Percentiles rank a stretch among this genome's conserved stretches.
Evolutionary conservation across 2,888 invertebrate species (phyloP).

Genomic region (Polymixis lichenea): DNA sequence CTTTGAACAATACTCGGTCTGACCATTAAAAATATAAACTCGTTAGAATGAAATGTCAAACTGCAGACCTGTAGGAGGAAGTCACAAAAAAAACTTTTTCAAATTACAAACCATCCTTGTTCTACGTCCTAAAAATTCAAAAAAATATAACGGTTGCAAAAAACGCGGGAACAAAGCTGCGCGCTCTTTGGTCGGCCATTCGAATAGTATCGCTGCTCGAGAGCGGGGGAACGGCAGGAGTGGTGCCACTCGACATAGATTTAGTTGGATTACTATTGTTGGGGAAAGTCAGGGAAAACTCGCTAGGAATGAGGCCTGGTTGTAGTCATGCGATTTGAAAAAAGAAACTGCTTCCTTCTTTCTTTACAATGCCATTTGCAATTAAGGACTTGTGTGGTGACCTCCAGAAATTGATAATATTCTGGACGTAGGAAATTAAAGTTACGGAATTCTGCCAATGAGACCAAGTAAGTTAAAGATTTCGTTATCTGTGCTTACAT

Average conservation of each 20-base stretch:
- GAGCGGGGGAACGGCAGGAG: conserved; percentile 68
- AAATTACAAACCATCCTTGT: conserved; percentile 18
- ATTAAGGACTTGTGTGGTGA: neutral
- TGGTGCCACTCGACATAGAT: conserved; percentile 77
- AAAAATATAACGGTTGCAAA: conserved; percentile 61
- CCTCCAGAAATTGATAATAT: neutral
- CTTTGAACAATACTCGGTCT: neutral
- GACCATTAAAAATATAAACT: neutral
- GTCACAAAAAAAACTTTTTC: neutral
- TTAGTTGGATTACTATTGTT: conserved; percentile 63
- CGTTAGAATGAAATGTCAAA: neutral
- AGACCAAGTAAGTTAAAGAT: too few species aligned
- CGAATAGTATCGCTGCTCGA: conserved; percentile 74
- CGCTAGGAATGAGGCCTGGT: neutral
- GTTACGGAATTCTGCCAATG: too few species aligned
- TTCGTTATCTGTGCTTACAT: too few species aligned
- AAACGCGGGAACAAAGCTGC: conserved; percentile 71
- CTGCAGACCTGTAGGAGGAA: conserved; percentile 1
- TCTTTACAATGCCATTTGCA: neutral
- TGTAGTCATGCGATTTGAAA: neutral
- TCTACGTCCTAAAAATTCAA: conserved; percentile 48
- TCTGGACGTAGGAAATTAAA: neutral
- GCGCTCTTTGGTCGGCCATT: conserved; percentile 72
- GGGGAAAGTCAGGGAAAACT: conserved; percentile 40
- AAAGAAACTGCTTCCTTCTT: neutral